phyloP scores from a whole-genome alignment of 2,797 vertebrate genomes.

The Halcyon smyrnensis region DNA sequence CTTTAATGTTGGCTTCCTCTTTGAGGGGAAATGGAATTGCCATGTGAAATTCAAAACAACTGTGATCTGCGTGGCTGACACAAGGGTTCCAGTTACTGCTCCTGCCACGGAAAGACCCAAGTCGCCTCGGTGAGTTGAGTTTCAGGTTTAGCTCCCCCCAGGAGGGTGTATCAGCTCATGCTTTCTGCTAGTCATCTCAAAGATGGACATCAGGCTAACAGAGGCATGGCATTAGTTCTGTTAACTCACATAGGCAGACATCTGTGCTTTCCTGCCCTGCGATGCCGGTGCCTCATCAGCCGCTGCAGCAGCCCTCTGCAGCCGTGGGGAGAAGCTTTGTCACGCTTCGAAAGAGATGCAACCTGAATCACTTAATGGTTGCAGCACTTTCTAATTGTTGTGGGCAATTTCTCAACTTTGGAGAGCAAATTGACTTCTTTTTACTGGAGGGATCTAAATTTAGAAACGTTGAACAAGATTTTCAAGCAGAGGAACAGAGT shows the following conservation, averaged over 20 bases:
- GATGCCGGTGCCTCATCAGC: background rate
- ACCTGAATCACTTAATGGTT: background rate
- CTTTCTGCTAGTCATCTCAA: background rate
- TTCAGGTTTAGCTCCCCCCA: background rate
- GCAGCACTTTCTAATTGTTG: background rate
- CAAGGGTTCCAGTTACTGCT: fast-evolving
- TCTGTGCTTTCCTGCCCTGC: background rate
- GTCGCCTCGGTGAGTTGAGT: fast-evolving
- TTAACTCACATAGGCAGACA: background rate
- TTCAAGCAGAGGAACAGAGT: background rate
- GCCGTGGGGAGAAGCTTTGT: background rate
- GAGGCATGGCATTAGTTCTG: background rate
- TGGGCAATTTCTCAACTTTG: background rate
- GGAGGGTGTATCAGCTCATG: background rate
- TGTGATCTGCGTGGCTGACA: fast-evolving
- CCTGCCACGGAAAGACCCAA: background rate
- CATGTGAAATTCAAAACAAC: background rate
- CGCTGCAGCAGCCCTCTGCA: background rate
- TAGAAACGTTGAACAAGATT: background rate
- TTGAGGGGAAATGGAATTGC: background rate
- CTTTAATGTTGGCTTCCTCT: background rate
- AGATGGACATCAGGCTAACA: background rate
- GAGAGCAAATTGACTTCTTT: background rate
- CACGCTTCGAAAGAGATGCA: background rate
- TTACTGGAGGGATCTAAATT: background rate